Percentiles rank a stretch among this genome's conserved stretches.
phyloP scores from a whole-genome alignment of 2,888 invertebrate genomes.

The Micoletzkya japonica region DNA sequence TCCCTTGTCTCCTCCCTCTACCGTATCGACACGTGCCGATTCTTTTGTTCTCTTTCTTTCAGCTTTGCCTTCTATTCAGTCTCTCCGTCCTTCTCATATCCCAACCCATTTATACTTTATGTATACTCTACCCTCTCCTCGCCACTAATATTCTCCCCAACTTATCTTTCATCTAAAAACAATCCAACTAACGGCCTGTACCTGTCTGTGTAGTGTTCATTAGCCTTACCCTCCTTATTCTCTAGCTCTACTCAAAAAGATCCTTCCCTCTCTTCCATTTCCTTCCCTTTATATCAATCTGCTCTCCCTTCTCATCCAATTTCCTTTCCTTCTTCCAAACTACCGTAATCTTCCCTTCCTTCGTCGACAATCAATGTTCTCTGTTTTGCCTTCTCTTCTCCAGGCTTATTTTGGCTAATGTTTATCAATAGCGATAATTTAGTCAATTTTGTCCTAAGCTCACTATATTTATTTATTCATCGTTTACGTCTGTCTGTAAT shows the following conservation, averaged over 20 bases:
- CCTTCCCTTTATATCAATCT: not conserved
- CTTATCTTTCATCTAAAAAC: not conserved
- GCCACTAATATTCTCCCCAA: not conserved
- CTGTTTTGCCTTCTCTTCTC: too few species aligned
- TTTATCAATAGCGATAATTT: too few species aligned
- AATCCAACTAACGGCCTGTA: too few species aligned
- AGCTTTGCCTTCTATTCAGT: not conserved
- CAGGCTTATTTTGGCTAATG: too few species aligned
- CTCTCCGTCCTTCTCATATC: too few species aligned
- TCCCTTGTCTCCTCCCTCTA: conserved; percentile 6
- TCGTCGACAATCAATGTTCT: too few species aligned
- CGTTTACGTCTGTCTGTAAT: too few species aligned
- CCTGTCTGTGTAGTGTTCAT: too few species aligned
- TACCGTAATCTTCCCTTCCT: too few species aligned
- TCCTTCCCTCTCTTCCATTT: not conserved
- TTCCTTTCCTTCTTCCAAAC: not conserved
- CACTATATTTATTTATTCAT: too few species aligned
- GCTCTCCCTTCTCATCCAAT: not conserved
- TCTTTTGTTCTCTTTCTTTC: conserved; percentile 8
- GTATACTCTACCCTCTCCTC: not conserved
- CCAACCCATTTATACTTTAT: too few species aligned
- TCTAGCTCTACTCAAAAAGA: not conserved
- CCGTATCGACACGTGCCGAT: conserved; percentile 16
- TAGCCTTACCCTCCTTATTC: not conserved
- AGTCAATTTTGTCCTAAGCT: too few species aligned